phyloP scores from a whole-genome alignment of 1,140 invertebrate genomes.

The Euborellia annulipes region DNA sequence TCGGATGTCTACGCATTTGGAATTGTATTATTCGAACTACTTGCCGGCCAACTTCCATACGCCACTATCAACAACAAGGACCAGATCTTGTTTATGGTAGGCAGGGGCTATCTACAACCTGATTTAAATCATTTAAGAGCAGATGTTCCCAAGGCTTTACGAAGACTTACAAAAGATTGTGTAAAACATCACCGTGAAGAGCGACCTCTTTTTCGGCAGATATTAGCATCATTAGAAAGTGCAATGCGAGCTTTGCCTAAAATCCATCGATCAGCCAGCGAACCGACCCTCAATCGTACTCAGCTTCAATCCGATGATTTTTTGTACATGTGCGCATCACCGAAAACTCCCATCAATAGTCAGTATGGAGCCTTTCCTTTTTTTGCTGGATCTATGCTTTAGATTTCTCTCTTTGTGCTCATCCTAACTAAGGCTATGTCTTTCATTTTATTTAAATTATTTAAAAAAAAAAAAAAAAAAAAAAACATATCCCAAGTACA shows the following conservation, averaged over 20 bases:
- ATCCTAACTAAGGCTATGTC: too few species aligned
- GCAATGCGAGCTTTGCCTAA: slow-evolving; percentile 76
- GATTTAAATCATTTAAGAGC: slow-evolving; percentile 66
- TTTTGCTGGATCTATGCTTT: slow-evolving; percentile 23
- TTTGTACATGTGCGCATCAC: slow-evolving; percentile 76
- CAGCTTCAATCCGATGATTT: slow-evolving; percentile 71
- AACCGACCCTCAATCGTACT: slow-evolving; percentile 72
- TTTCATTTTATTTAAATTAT: too few species aligned
- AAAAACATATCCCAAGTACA: too few species aligned
- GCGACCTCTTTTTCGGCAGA: slow-evolving; percentile 75
- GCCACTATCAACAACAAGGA: slow-evolving; percentile 86
- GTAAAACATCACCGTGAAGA: slow-evolving; percentile 77
- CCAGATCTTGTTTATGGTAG: slow-evolving; percentile 93
- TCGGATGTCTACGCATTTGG: slow-evolving; percentile 99
- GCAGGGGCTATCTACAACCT: slow-evolving; percentile 68
- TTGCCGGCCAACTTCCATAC: slow-evolving; percentile 85
- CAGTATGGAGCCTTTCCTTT: slow-evolving; percentile 50
- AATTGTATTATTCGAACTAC: slow-evolving; percentile 89
- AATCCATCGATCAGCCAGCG: slow-evolving; percentile 81
- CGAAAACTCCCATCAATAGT: slow-evolving; percentile 85
- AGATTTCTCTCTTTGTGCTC: too few species aligned
- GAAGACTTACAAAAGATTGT: slow-evolving; percentile 74
- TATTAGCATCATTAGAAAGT: slow-evolving; percentile 70
- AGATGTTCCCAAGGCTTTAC: slow-evolving; percentile 79
- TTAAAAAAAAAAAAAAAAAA: too few species aligned